Percentiles rank a stretch among this genome's conserved stretches.
Conservation (phyloP, 2,797 vertebrate species). For the Lepilemur ruficaudatus region DNA sequence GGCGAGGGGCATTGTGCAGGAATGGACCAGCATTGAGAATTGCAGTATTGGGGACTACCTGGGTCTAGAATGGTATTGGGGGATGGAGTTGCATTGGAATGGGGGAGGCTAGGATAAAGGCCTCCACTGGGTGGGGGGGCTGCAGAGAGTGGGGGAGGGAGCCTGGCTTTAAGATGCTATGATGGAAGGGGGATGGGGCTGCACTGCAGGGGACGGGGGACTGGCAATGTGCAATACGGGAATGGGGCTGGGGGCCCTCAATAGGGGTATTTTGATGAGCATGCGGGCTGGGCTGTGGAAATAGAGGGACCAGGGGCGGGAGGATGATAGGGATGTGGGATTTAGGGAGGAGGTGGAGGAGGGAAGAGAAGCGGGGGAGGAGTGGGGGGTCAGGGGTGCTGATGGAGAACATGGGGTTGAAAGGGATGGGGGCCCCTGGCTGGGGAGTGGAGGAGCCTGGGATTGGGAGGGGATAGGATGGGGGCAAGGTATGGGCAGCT, state of each 20-base stretch:
- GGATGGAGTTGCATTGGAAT: conserved; percentile 55
- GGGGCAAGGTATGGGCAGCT: conserved; percentile 56
- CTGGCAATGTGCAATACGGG: conserved; percentile 47
- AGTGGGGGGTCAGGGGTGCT: conserved; percentile 41
- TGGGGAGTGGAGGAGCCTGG: conserved; percentile 30
- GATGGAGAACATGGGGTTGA: conserved; percentile 52
- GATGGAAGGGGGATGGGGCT: conserved; percentile 64
- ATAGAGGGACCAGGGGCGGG: conserved; percentile 41
- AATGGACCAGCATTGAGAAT: conserved; percentile 43
- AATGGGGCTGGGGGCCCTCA: conserved; percentile 52
- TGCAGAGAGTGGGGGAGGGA: conserved; percentile 62
- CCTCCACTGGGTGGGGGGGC: conserved; percentile 55
- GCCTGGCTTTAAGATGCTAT: conserved; percentile 58
- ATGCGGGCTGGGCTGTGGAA: conserved; percentile 21
- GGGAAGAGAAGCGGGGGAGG: neutral
- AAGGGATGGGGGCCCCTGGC: conserved; percentile 44
- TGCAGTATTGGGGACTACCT: conserved; percentile 38
- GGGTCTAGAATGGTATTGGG: conserved; percentile 23
- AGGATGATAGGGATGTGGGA: conserved; percentile 56
- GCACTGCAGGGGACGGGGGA: conserved; percentile 62
- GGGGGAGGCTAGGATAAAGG: conserved; percentile 57
- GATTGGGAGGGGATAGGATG: conserved; percentile 47
- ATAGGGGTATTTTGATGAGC: conserved; percentile 60
- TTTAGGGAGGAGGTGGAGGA: conserved; percentile 57
- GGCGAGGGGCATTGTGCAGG: conserved; percentile 52